Evolutionary conservation across 2,113 vertebrate genomes (phyloP), one percentile per base, ranked within the genome.

Genomic region (Pteronura brasiliensis): DNA sequence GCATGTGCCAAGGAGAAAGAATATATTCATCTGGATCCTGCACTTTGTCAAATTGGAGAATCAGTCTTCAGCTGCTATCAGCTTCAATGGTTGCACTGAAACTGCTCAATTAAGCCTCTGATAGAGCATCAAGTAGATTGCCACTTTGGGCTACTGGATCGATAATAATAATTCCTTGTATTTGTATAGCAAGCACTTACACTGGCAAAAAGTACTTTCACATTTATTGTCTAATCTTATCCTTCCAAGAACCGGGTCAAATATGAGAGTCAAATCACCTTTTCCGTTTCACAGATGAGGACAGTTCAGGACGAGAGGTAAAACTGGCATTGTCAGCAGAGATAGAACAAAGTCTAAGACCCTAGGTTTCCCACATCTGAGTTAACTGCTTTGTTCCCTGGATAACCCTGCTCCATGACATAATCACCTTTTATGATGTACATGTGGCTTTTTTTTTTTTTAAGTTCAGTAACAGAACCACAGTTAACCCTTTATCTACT

Each of bases 101-200:
- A 93, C 67, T 87, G 72, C 83, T 96, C 95, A 87, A 8, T 95
- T 76, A 96, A 96, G 65, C 29, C 79, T 90, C 82, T 80, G 67
- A 95, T 69, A 82, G 71, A 94, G 47, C n/a, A 90, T 94, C 91
- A 86, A 88, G 36, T n/a, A 44, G 52, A 95, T 72, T 55, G 44
- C 39, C 59, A 88, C 57, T 94, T 81, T 88, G 39, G 90, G 61
- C 47, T 91, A 61, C 57, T 61, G 65, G 89, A 96, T 96, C n/a
- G 2, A 96, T 96, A 95, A 82, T 79, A 90, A 87, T 90, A 93
- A 91, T 96, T 96, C 25, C 81, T 88, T 61, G 6, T 89, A 89
- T 96, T 97, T 96, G 59, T 87, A 80, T 65, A 93, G 31, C 55
- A 96, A 95, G 76, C 65, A 91, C 20, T 93, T 91, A 82, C 2